phyloP scores from a whole-genome alignment of 2,113 vertebrate genomes.

The Xenus cinereus region DNA sequence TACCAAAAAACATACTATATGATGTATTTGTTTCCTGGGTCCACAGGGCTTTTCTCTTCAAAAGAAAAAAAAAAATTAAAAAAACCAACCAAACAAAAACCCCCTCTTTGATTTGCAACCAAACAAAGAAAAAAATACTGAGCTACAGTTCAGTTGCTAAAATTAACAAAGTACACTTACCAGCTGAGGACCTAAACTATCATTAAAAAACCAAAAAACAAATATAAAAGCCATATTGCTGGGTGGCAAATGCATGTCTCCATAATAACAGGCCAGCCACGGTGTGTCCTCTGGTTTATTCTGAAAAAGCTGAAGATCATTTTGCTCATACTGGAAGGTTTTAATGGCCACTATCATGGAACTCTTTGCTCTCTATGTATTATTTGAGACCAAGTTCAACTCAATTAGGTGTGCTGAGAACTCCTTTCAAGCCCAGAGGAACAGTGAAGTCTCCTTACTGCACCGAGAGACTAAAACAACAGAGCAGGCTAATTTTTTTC shows the following conservation, averaged over 20 bases:
- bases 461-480: background rate
- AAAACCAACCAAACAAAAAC: background rate
- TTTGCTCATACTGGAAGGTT: background rate
- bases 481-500: background rate
- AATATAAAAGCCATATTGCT: background rate
- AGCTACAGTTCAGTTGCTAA: background rate
- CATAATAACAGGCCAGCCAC: background rate
- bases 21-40: background rate
- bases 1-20: background rate
- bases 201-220: background rate
- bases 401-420: background rate
- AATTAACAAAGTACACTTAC: background rate
- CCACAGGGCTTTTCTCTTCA: background rate
- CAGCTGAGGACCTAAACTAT: background rate
- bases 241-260: background rate
- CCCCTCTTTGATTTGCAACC: background rate
- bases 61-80: background rate
- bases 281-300: background rate
- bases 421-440: background rate
- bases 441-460: background rate
- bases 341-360: background rate
- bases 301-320: background rate
- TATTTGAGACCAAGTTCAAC: background rate
- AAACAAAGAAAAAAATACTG: background rate
- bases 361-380: background rate